Base-by-base conservation (phyloP, 2,888 invertebrate species). In the Acronicta alni region DNA sequence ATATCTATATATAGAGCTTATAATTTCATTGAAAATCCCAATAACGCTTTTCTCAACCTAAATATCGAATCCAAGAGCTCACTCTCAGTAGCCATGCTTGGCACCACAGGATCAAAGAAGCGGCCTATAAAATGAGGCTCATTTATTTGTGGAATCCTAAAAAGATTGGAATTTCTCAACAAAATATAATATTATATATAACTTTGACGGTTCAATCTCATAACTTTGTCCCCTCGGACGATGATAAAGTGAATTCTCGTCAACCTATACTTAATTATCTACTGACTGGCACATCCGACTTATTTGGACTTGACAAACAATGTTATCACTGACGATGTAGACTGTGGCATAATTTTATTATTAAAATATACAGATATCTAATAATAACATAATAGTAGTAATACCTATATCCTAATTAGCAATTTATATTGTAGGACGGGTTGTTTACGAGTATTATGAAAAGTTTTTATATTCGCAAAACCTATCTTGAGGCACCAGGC, bases 221-320 rank as follows among this genome's bases (percentile, higher is more conserved):
- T 42, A 63, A 72, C 56, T 57, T 67, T 9, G 39, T 54, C 41
- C 39, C 49, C 41, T 49, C 17, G 26, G 57, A 60, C 44, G 52
- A 49, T 71, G 66, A 73, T 56, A 57, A 66, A 74, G 61, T 62
- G 52, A 67, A 57, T 48, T 57, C 54, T 48, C 45, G 43, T 49
- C 49, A 66, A 51, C 18, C 26, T 18, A 16, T 55, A 64, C 55
- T 66, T 54, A 51, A 74, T 70, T 58, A 72, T 70, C 26, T 44
- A 44, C 49, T 65, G 57, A 55, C 42, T 53, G 46, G 45, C 41
- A 18, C 32, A 35, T 65, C 46, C 15, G 16, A 51, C 9, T 47
- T 49, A 42, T 30, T 61, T 58, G 56, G 46, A 32, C 43, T 62
- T 62, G 56, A 62, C 45, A 47, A 53, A 57, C 55, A 64, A 53